Percentiles rank a stretch among this genome's conserved stretches.
phyloP scores from a whole-genome alignment of 2,797 vertebrate species.

The Corythornis leucogaster region DNA sequence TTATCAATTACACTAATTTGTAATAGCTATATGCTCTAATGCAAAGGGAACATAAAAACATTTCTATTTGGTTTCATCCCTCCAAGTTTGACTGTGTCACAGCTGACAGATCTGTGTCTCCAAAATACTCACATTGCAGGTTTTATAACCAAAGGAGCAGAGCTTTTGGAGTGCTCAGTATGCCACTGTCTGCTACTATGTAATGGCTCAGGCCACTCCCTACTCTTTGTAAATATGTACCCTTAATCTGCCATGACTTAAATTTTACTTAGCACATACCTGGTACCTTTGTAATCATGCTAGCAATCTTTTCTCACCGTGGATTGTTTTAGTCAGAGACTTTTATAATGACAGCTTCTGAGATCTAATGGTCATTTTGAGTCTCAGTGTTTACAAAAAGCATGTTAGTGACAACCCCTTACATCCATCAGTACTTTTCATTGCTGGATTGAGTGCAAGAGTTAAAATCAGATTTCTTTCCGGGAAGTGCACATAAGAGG shows the following conservation, averaged over 20 bases:
- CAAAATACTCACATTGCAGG: background rate
- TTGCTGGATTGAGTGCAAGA: background rate
- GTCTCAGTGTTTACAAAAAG: constrained; percentile 5
- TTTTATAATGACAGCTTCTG: background rate
- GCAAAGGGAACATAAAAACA: background rate
- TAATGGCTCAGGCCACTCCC: background rate
- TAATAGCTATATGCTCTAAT: background rate
- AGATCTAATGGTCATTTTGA: background rate
- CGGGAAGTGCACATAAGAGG: background rate
- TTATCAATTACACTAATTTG: background rate
- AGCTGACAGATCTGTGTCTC: background rate
- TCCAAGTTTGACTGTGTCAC: background rate
- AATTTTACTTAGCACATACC: constrained; percentile 1
- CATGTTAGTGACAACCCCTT: background rate
- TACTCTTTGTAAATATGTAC: background rate
- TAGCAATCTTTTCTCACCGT: background rate
- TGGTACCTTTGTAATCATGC: background rate
- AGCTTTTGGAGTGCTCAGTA: background rate
- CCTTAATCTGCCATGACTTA: background rate
- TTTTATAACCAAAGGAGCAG: background rate
- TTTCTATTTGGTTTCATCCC: background rate
- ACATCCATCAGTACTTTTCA: background rate
- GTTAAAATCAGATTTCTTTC: constrained; percentile 15
- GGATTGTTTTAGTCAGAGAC: background rate
- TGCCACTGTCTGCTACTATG: background rate